Evolutionary conservation across 2,113 vertebrate species (phyloP).

Genomic region (Catharus fuscescens): DNA sequence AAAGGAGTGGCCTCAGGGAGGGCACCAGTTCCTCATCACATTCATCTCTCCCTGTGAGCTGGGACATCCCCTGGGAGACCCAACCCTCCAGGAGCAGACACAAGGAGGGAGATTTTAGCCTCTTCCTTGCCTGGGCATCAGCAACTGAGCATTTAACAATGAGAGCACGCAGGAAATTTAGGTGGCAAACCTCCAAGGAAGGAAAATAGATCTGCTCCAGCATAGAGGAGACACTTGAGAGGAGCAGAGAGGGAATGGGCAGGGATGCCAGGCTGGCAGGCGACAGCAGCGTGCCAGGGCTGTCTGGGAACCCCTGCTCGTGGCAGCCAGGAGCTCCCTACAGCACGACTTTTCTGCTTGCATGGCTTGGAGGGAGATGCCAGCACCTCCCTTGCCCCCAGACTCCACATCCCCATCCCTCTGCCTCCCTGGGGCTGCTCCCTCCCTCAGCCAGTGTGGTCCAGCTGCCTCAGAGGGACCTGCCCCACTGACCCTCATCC

Average conservation of each 20-base stretch:
- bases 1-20: not conserved
- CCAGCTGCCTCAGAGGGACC: not conserved
- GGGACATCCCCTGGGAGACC: not conserved
- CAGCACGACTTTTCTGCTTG: not conserved
- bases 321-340: not conserved
- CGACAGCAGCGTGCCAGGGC: fast-evolving
- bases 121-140: not conserved
- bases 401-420: fast-evolving
- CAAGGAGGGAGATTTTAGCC: not conserved
- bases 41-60: not conserved
- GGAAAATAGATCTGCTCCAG: not conserved
- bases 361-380: not conserved
- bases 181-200: not conserved
- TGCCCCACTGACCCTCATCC: not conserved
- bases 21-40: not conserved
- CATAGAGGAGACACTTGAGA: not conserved
- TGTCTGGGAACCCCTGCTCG: fast-evolving
- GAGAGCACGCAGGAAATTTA: not conserved
- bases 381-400: not conserved
- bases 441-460: fast-evolving
- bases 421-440: not conserved
- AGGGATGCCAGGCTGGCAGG: not conserved
- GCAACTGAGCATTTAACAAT: not conserved
- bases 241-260: not conserved
- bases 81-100: not conserved